A percentile compares a stretch with the other conserved stretches of the same genome.
phyloP scores from a whole-genome alignment of 2,888 invertebrate genomes.

The Mylabris sibirica region DNA sequence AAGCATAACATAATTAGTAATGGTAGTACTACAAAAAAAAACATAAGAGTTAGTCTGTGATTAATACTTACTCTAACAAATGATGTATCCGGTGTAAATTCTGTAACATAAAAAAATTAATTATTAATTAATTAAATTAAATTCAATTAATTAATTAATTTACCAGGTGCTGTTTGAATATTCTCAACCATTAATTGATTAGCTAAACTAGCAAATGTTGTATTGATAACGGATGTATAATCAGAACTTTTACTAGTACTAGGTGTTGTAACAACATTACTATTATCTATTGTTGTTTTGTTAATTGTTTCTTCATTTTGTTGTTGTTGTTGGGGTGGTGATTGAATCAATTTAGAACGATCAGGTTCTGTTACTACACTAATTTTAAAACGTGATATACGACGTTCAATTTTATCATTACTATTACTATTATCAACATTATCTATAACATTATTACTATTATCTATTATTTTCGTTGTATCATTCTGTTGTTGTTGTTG shows the following conservation, averaged over 20 bases:
- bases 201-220: constrained; percentile 50
- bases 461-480: neutral
- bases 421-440: neutral
- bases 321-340: constrained; percentile 31
- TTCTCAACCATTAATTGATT: constrained; percentile 24
- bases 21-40: constrained; percentile 36
- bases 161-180: constrained; percentile 12
- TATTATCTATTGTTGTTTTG: neutral
- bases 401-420: constrained; percentile 50
- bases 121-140: neutral
- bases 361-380: constrained; percentile 64
- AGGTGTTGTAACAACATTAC: constrained; percentile 15
- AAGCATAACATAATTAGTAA: constrained; percentile 23
- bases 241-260: constrained; percentile 42
- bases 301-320: constrained; percentile 14
- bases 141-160: neutral
- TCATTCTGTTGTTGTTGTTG: constrained; percentile 14
- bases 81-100: constrained; percentile 41
- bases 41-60: constrained; percentile 24
- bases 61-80: constrained; percentile 49
- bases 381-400: constrained; percentile 64
- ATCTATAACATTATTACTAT: neutral
- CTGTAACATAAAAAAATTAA: constrained; percentile 13
- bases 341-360: constrained; percentile 49
- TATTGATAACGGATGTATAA: constrained; percentile 55